Evolutionary conservation across 2,888 invertebrate species (phyloP), one percentile per base, ranked within the genome.

Genomic region (Aethes cnicana): DNA sequence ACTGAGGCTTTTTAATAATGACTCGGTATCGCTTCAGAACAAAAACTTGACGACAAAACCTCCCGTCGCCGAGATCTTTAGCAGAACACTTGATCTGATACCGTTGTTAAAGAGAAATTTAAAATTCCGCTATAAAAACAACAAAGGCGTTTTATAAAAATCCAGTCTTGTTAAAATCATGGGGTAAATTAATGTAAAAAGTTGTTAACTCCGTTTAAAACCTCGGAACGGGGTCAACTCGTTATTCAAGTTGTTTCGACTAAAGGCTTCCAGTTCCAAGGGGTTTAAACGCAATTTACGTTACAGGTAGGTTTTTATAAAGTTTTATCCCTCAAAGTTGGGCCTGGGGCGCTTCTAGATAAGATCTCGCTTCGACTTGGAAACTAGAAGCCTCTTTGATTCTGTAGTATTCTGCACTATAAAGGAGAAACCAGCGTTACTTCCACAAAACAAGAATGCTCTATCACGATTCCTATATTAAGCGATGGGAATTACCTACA

Each of bases 161-260:
- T 17, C n/a, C 52, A 46, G 46, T 46, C 37, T 52, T 52, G 52
- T 52, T 52, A 33, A 46, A 52, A 52, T 39, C 44, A 46, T 33
- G 52, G 39, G 52, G 37, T 46, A 52, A 46, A 52, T 52, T 52
- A 52, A 52, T 52, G 39, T 46, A 33, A 46, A 44, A 52, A 46
- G 52, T 52, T 52, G 11, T 50, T 30, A 50, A 50, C 37, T 43
- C 36, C 37, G 43, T 43, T 44, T 50, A 50, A 52, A 47, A 46
- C 36, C 37, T 52, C 44, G 37, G 18, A 46, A 52, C 37, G 32
- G 39, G 52, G 52, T 52, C 52, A 46, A 52, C 52, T 52, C 52
- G 44, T 46, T 52, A 52, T 43, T 46, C 25, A 44, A 52, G 39
- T 52, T 50, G 30, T 50, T 43, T 21, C 50, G 36, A 16, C 44